Base-by-base conservation (phyloP, 2,797 vertebrate genomes). In the Eutrigla gurnardus region DNA sequence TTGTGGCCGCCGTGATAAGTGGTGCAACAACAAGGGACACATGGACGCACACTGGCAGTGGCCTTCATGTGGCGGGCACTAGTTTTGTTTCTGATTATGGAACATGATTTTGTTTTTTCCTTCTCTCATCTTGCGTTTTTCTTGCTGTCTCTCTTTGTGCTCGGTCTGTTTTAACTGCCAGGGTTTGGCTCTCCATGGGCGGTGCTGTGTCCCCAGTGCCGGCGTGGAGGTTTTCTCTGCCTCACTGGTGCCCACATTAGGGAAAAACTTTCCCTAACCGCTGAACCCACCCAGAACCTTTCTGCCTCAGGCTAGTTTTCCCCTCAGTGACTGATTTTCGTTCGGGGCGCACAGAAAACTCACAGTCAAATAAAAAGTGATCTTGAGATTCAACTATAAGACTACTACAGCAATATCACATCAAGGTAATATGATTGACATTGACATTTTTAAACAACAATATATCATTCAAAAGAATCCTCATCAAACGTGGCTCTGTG, bases 21-120 rank as follows among this genome's bases (percentile, higher is more conserved):
- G 74, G 84, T 71, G 65, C 70, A 84, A 68, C 89, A 91, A 88
- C 78, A 62, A 88, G 86, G 81, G 73, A 81, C 85, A 90, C 77
- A 93, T 91, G 88, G 77, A 88, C 73, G 79, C 87, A 86, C 79
- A 46, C 49, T 82, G 83, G 73, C 86, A 64, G 69, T 66, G 43
- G 47, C 83, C 75, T 94, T 94, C 65, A 91, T 94, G 93, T 94
- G 93, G 92, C 65, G 70, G 80, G 59, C 77, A 18, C 18, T n/a
- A 78, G 81, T 85, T 93, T 93, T 89, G 89, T 88, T 92, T 92
- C 83, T 89, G 75, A 93, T 93, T 92, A 92, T 82, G 76, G 89
- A 83, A 91, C 89, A 89, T 92, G 73, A 89, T 93, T 93, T 87
- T 71, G 70, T 87, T 88, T 88, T 86, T 83, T 57, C 70, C 75